Evolutionary conservation across 2,888 invertebrate species (phyloP), one percentile per base, ranked within the genome.

Genomic region (Acleris laterana): DNA sequence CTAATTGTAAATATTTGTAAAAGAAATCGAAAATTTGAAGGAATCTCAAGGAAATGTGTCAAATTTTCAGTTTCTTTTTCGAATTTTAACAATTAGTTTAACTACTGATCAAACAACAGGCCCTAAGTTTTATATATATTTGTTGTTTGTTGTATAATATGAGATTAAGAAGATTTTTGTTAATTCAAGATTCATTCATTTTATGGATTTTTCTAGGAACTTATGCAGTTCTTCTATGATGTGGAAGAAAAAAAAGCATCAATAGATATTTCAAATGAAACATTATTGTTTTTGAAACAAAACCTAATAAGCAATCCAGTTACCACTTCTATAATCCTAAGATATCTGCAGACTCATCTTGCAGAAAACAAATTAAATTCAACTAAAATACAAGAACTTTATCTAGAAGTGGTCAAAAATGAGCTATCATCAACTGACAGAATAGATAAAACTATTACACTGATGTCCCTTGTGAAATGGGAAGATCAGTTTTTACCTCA

Each of bases 271-370:
- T 88, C 87, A 13, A 76, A 81, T 59, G 77, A 86, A 62, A 77
- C 83, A 64, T 69, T 89, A 20, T 74, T 84, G 46, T 93, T 93
- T 75, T 78, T 94, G 19, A 89, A 87, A 80, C 70, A 72, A 38
- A 93, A 93, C 80, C 76, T 94, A 64, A 83, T 81, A 72, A 78
- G 72, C 44, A 90, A 92, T 76, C 93, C 94, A 51, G 85, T 93
- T 0, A 90, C 92, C 32, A 84, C 89, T 61, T 77, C 85, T 38
- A 74, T 75, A 50, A 75, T 92, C 44, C 72, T 93, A 11, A 77
- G 77, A 48, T 89, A 80, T 63, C 77, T 91, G 49, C 82, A 87
- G 77, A 72, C 78, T 46, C 75, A 87, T 74, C 63, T 80, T 20
- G 63, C 71, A 28, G 71, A 74, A 68, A 79, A 79, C 67, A 79